Conservation (phyloP, 1,140 invertebrate genomes). For the Drosophila ambigua region DNA sequence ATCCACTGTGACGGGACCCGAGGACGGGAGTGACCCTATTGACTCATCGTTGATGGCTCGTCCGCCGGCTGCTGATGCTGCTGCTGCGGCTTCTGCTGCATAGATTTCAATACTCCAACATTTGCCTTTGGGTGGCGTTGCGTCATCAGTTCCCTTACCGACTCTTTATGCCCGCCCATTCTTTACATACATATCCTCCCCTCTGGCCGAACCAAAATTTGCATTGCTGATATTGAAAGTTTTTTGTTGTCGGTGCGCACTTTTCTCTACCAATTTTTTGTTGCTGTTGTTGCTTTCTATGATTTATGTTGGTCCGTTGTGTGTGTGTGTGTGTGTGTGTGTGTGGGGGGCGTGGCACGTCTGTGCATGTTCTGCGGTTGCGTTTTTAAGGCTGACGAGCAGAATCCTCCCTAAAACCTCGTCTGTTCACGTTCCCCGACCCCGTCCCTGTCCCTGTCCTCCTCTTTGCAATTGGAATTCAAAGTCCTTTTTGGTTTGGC, state of each 20-base stretch:
- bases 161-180: background rate
- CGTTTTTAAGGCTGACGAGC: slow-evolving; percentile 63
- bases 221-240: slow-evolving; percentile 79
- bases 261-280: slow-evolving; percentile 41
- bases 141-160: slow-evolving; percentile 59
- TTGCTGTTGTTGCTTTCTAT: slow-evolving; percentile 56
- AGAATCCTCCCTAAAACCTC: slow-evolving; percentile 26
- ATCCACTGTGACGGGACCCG: slow-evolving; percentile 69
- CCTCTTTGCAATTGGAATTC: slow-evolving; percentile 76
- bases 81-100: slow-evolving; percentile 44
- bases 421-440: background rate
- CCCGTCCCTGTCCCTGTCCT: background rate
- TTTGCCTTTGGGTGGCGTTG: slow-evolving; percentile 66
- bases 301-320: slow-evolving; percentile 75
- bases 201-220: slow-evolving; percentile 59
- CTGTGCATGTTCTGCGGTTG: slow-evolving; percentile 78
- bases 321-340: slow-evolving; percentile 9
- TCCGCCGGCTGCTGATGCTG: slow-evolving; percentile 34
- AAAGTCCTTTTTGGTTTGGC: slow-evolving; percentile 81
- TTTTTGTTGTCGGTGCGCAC: slow-evolving; percentile 62
- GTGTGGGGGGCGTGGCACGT: slow-evolving; percentile 61
- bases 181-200: slow-evolving; percentile 1
- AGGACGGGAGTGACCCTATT: slow-evolving; percentile 63
- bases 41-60: slow-evolving; percentile 76
- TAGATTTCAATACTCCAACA: slow-evolving; percentile 72